These are phyloP conservation scores for Dromaius novaehollandiae DNA, from an alignment of 2,113 vertebrate species.

Conservation along the genomic window DNA sequence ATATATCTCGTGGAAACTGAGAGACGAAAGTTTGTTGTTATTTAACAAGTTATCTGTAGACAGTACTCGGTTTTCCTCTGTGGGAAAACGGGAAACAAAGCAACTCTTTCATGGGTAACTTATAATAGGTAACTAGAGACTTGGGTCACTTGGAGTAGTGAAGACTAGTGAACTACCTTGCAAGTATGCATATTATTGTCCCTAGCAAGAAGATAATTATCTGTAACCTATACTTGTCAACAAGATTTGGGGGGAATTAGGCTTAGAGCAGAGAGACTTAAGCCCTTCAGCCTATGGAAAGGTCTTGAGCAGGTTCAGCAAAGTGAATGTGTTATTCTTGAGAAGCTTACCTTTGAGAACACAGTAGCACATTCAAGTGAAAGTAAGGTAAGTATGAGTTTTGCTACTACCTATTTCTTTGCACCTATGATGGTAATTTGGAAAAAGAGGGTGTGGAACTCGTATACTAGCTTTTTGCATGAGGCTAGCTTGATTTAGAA, in stretches of 20 bases:
- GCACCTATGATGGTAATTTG: not conserved
- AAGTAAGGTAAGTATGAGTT: conserved; percentile 33
- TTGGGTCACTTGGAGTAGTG: not conserved
- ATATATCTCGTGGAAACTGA: not conserved
- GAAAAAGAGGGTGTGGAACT: not conserved
- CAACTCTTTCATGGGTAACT: not conserved
- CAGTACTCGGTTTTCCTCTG: not conserved
- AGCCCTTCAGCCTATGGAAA: conserved; percentile 51
- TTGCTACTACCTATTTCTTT: not conserved
- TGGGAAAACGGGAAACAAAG: not conserved
- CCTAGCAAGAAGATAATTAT: conserved; percentile 71
- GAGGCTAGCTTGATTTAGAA: not conserved
- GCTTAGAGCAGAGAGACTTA: conserved; percentile 66
- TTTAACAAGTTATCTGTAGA: not conserved
- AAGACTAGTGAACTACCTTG: not conserved
- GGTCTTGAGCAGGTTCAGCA: conserved; percentile 26
- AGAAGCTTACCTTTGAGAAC: conserved; percentile 21
- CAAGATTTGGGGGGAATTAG: conserved; percentile 82
- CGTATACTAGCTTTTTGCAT: not conserved
- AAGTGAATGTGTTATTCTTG: conserved; percentile 26
- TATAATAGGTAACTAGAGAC: not conserved
- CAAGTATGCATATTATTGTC: not conserved
- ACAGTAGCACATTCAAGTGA: not conserved
- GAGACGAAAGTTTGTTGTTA: not conserved
- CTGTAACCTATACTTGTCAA: conserved; percentile 74